Percentiles rank a stretch among this genome's conserved stretches.
These are phyloP conservation scores for Drosophila fungiperda DNA, from an alignment of 2,888 invertebrate genomes.

Conservation along the genomic window DNA sequence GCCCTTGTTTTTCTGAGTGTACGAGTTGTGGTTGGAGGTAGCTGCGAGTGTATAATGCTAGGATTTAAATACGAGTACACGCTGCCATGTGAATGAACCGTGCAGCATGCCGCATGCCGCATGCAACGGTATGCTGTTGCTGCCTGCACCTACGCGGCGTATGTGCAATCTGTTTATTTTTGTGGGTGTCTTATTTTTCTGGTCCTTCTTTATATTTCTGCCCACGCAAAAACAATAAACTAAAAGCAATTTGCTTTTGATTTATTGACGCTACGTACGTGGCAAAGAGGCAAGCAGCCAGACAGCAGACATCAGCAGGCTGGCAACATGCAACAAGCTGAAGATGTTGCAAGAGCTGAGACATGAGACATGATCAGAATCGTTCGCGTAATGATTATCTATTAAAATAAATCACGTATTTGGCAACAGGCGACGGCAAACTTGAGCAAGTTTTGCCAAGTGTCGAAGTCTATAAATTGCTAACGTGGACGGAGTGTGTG, in stretches of 20 bases:
- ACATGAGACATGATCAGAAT: slow-evolving; percentile 66
- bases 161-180: slow-evolving; percentile 48
- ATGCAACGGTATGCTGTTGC: slow-evolving; percentile 33
- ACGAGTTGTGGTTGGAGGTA: not conserved
- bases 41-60: slow-evolving; percentile 76
- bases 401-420: slow-evolving; percentile 83
- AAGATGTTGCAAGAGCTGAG: not conserved
- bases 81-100: slow-evolving; percentile 73
- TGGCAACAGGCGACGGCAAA: slow-evolving; percentile 58
- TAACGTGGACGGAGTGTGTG: slow-evolving; percentile 11
- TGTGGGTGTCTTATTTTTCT: too few species aligned
- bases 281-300: slow-evolving; percentile 10
- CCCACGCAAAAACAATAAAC: slow-evolving; percentile 74
- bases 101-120: slow-evolving; percentile 42
- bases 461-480: slow-evolving; percentile 81
- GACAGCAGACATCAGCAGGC: not conserved
- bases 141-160: slow-evolving; percentile 41
- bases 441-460: slow-evolving; percentile 46
- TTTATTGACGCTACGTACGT: slow-evolving; percentile 75
- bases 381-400: slow-evolving; percentile 82
- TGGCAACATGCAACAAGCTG: slow-evolving; percentile 64
- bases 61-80: slow-evolving; percentile 77
- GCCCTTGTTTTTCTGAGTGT: not conserved
- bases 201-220: slow-evolving; percentile 20
- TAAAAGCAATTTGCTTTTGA: slow-evolving; percentile 77